Evolutionary conservation across 2,888 invertebrate genomes (phyloP), one percentile per base, ranked within the genome.

Genomic region (Schrankia costaestrigalis): DNA sequence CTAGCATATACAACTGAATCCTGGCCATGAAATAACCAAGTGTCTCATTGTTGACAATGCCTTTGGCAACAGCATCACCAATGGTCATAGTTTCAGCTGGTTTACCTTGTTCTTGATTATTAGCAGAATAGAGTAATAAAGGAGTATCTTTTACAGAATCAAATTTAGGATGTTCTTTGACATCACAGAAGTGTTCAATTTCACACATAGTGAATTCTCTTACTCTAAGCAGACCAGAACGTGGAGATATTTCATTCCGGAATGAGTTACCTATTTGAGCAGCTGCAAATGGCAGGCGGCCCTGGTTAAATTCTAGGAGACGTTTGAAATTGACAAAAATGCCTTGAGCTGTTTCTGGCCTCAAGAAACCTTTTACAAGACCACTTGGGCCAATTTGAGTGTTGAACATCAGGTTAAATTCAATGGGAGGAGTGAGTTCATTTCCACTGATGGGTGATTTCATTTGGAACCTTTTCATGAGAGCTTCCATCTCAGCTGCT

Each of bases 161-260:
- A 82, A 99, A 99, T 80, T 98, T 99, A 0, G 95, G 93, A 81
- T 98, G 97, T 43, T 90, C 90, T 71, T 99, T 98, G 0, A 98
- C 97, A 84, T 99, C 98, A 78, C 98, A 98, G 78, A 99, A 99
- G 84, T 99, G 98, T 80, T 99, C 99, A 61, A 99, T 99, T 89
- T 99, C 99, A 41, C 98, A 98, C 99, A 99, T 99, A 0, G 98
- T 99, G 71, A 99, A 99, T 78, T 99, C 99, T 64, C 98, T 92
- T 1, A 99, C 98, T 63, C 99, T 90, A 25, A 99, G 93, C 6
- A 99, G 89, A 1, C 99, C 99, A 47, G 98, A 97, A 41, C 99
- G 90, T 1, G 99, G 99, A 0, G 99, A 99, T 62, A 99, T 99
- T 90, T 99, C 99, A 88, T 99, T 99, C 56, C 99, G 92, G 76